Conservation (phyloP, 2,113 vertebrate species). For the Desmodus rotundus region DNA sequence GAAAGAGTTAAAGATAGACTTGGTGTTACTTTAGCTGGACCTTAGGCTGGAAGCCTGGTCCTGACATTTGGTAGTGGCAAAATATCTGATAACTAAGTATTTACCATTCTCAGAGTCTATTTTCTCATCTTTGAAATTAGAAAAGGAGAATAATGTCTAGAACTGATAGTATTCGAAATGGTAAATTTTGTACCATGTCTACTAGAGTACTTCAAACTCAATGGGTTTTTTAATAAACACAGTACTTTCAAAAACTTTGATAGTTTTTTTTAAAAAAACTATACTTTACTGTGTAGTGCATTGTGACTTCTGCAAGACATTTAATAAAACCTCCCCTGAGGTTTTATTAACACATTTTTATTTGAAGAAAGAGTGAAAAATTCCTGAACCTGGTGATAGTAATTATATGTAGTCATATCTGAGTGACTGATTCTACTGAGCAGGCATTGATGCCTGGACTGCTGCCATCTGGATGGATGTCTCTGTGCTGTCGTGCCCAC, state of each 20-base stretch:
- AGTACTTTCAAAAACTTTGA: not conserved
- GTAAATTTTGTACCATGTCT: not conserved
- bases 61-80: not conserved
- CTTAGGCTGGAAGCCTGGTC: not conserved
- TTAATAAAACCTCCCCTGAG: not conserved
- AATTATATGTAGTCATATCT: not conserved
- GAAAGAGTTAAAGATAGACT: not conserved
- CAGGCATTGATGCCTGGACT: not conserved
- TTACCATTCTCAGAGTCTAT: not conserved
- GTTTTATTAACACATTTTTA: too few species aligned
- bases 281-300: not conserved
- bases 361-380: not conserved
- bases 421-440: not conserved
- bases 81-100: not conserved
- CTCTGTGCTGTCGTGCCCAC: not conserved
- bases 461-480: not conserved
- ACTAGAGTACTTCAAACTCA: not conserved
- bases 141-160: not conserved
- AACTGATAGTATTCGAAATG: not conserved
- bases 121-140: not conserved
- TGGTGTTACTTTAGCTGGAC: not conserved
- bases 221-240: not conserved
- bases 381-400: not conserved
- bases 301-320: not conserved
- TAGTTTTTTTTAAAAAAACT: not conserved